Percentiles rank a stretch among this genome's conserved stretches.
phyloP scores from a whole-genome alignment of 92 coral and sea anemone genomes.

The Zoanthus solanderi region DNA sequence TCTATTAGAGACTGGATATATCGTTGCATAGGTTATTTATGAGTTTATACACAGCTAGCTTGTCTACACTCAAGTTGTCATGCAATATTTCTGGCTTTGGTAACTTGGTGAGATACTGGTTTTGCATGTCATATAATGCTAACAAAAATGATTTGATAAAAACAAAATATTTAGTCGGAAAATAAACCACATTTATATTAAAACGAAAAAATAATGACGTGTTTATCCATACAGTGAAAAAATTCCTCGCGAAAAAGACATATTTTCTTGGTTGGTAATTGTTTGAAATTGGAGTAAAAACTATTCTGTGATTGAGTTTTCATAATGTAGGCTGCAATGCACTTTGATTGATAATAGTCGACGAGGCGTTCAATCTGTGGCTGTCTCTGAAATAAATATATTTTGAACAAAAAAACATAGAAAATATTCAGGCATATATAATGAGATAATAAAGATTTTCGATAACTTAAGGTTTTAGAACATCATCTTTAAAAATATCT shows the following conservation, averaged over 20 bases:
- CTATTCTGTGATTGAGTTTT: background rate
- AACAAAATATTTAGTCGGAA: background rate
- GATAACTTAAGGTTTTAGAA: background rate
- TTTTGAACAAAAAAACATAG: constrained; percentile 5
- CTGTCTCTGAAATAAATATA: background rate
- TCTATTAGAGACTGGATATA: background rate
- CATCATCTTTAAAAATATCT: background rate
- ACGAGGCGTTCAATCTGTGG: background rate
- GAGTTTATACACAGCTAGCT: background rate
- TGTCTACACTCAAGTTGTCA: background rate
- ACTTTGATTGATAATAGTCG: background rate
- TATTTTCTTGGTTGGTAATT: background rate
- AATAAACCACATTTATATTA: background rate
- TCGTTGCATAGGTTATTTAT: background rate
- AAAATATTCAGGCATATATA: background rate
- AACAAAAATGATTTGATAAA: background rate
- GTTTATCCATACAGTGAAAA: background rate
- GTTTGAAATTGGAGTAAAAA: background rate
- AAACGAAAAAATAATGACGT: background rate
- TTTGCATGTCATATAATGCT: background rate
- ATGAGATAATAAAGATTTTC: background rate
- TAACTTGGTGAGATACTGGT: background rate
- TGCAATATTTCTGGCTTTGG: background rate
- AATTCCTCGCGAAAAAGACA: background rate
- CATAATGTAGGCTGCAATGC: background rate